These are phyloP conservation scores for Poecile atricapillus DNA, from an alignment of 2,113 vertebrate genomes.

Conservation along the genomic window DNA sequence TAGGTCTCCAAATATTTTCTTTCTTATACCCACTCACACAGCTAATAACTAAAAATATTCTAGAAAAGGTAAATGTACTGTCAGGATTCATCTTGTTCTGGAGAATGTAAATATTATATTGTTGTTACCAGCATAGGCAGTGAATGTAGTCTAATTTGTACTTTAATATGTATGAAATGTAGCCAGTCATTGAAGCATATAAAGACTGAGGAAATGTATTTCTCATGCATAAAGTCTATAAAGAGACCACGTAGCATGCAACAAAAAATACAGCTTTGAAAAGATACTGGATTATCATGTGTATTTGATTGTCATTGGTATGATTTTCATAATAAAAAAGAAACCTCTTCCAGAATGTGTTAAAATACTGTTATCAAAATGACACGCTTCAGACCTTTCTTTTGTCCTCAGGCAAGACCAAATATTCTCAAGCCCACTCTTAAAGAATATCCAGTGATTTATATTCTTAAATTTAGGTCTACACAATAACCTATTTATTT, in stretches of 20 bases:
- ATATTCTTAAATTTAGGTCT: background rate
- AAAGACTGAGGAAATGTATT: background rate
- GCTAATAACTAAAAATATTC: background rate
- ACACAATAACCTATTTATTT: background rate
- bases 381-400: background rate
- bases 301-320: background rate
- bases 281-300: background rate
- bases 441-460: background rate
- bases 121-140: background rate
- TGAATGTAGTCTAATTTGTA: background rate
- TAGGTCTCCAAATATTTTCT: slow-evolving; percentile 53
- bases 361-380: background rate
- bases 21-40: background rate
- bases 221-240: background rate
- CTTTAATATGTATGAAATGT: background rate
- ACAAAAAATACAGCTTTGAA: background rate
- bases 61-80: background rate
- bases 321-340: background rate
- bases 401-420: background rate
- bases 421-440: background rate
- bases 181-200: background rate
- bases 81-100: background rate
- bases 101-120: background rate
- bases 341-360: background rate
- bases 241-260: background rate